These are phyloP conservation scores for Parnassius orleans DNA, from an alignment of 2,888 invertebrate species.

Conservation along the genomic window DNA sequence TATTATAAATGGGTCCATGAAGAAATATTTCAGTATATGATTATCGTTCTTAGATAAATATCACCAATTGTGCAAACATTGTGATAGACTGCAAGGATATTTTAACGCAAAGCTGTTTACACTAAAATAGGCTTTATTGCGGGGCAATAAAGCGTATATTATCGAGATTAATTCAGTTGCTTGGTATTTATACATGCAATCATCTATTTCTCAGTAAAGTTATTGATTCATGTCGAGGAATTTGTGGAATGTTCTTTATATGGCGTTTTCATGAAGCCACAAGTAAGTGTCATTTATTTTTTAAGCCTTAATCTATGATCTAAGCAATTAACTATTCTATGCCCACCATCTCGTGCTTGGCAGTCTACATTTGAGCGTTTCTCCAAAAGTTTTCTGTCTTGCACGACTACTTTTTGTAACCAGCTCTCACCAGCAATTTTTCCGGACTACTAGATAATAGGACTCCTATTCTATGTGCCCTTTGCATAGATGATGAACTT, in stretches of 20 bases:
- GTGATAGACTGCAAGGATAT: constrained; percentile 9
- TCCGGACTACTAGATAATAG: no score
- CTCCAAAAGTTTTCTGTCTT: no score
- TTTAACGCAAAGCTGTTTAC: background rate
- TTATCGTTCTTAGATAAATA: constrained; percentile 5
- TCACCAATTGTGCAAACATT: constrained; percentile 12
- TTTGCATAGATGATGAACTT: no score
- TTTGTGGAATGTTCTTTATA: constrained; percentile 8
- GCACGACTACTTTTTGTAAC: no score
- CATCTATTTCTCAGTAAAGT: constrained; percentile 2
- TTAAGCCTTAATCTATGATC: no score
- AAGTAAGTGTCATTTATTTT: no score
- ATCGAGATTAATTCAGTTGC: background rate
- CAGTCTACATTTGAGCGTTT: no score
- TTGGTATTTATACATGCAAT: constrained; percentile 4
- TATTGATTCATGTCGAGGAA: constrained; percentile 2
- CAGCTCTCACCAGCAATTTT: no score
- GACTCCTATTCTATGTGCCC: no score
- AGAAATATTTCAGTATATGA: constrained; percentile 5
- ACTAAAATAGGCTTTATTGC: background rate
- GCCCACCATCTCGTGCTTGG: no score
- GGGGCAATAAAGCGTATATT: background rate
- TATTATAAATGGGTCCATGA: constrained; percentile 6
- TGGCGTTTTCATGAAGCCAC: background rate
- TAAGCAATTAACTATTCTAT: no score